A percentile compares a stretch with the other conserved stretches of the same genome.
Conservation (phyloP, 2,888 invertebrate species). For the Drosophila macrospina region DNA sequence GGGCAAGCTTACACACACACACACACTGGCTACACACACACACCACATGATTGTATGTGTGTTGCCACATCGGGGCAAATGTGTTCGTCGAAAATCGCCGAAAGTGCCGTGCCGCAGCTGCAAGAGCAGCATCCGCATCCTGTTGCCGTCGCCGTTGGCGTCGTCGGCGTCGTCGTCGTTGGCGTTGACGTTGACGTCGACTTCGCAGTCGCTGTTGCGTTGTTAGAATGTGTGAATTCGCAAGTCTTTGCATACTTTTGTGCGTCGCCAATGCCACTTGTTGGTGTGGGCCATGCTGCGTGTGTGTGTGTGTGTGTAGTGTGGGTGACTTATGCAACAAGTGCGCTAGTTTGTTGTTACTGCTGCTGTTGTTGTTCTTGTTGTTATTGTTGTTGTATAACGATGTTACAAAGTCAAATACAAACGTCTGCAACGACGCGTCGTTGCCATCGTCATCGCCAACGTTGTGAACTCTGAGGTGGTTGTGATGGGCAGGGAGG, state of each 20-base stretch:
- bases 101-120: constrained; percentile 67
- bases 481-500: constrained; percentile 6
- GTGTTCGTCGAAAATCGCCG: constrained; percentile 73
- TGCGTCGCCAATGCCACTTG: constrained; percentile 75
- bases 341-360: constrained; percentile 64
- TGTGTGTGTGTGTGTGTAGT: constrained; percentile 38
- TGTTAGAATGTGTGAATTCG: constrained; percentile 76
- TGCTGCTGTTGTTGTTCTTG: constrained; percentile 53
- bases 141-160: constrained; percentile 35
- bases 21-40: constrained; percentile 1
- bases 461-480: constrained; percentile 6
- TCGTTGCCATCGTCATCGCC: constrained; percentile 52
- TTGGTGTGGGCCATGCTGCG: constrained; percentile 49
- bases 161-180: too few species aligned
- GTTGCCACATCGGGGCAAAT: constrained; percentile 39
- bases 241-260: constrained; percentile 78
- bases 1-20: constrained; percentile 1
- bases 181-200: constrained; percentile 29
- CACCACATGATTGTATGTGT: constrained; percentile 14
- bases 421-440: constrained; percentile 71
- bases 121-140: constrained; percentile 45
- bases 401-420: constrained; percentile 78
- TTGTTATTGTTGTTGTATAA: constrained; percentile 61
- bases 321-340: constrained; percentile 73
- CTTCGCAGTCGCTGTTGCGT: constrained; percentile 29